Evolutionary conservation across 2,797 vertebrate genomes (phyloP).

Genomic region (Natrix natrix): DNA sequence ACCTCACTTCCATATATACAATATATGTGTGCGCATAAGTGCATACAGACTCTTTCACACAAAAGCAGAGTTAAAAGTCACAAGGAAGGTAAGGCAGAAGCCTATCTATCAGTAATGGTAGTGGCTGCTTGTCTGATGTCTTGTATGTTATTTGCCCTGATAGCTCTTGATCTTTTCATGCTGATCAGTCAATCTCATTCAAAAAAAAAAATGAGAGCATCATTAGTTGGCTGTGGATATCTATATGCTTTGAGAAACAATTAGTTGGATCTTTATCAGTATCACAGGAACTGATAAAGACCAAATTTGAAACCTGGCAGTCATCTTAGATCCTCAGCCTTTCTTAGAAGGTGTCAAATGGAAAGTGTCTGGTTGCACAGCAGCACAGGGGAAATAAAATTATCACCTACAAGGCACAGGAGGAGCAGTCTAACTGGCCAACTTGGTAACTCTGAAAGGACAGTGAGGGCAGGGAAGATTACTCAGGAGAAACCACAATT

Average conservation of each 20-base stretch:
- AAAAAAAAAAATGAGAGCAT: neutral
- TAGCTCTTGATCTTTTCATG: neutral
- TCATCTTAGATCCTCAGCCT: neutral
- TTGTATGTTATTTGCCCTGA: neutral
- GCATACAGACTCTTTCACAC: neutral
- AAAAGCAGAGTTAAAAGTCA: neutral
- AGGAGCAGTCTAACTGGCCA: neutral
- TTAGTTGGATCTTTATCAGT: neutral
- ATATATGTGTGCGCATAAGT: neutral
- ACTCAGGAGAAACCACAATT: neutral
- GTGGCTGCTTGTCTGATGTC: neutral
- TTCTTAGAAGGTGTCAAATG: neutral
- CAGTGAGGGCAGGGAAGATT: neutral
- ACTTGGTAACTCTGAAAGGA: neutral
- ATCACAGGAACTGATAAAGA: neutral
- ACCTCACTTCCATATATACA: neutral
- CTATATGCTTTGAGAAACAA: neutral
- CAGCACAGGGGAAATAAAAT: neutral
- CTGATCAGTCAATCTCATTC: neutral
- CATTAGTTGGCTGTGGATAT: neutral
- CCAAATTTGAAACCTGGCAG: neutral
- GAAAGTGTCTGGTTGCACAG: neutral
- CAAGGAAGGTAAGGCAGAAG: neutral
- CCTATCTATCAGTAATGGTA: neutral
- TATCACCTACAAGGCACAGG: neutral